Evolutionary conservation across 2,797 vertebrate genomes (phyloP).

Genomic region (Urosaurus nigricauda): DNA sequence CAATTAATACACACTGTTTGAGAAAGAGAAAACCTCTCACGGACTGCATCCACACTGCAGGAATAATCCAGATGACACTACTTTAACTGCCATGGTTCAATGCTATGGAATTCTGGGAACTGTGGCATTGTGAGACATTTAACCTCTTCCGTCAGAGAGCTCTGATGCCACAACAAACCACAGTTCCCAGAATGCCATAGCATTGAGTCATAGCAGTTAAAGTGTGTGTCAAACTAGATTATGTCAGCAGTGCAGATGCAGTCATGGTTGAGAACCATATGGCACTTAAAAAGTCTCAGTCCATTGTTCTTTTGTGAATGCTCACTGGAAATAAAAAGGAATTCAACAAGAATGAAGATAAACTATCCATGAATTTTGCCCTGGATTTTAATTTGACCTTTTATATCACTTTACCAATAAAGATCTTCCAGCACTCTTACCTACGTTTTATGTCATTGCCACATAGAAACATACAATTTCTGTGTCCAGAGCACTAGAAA

Average conservation of each 20-base stretch:
- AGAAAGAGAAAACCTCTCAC: constrained; percentile 37
- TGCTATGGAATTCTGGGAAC: no score
- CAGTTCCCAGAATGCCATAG: no score
- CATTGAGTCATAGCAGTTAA: no score
- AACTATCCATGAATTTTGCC: constrained; percentile 43
- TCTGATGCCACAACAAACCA: no score
- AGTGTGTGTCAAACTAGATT: no score
- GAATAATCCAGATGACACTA: no score
- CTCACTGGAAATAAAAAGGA: not conserved
- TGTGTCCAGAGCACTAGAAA: not conserved
- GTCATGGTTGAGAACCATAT: constrained; percentile 43
- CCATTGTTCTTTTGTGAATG: not conserved
- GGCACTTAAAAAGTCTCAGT: not conserved
- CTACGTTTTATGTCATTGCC: constrained; percentile 6
- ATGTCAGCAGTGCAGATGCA: no score
- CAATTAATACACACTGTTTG: constrained; percentile 66
- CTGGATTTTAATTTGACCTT: constrained; percentile 37
- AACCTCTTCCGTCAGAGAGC: no score
- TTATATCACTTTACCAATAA: constrained; percentile 24
- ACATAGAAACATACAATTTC: not conserved
- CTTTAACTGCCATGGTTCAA: no score
- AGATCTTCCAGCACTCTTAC: not conserved
- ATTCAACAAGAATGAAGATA: constrained; percentile 26
- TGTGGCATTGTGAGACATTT: no score
- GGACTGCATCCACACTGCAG: no score